Percentiles rank a stretch among this genome's conserved stretches.
Evolutionary conservation across 1,140 invertebrate species (phyloP).

Genomic region (Drosophila ficusphila): DNA sequence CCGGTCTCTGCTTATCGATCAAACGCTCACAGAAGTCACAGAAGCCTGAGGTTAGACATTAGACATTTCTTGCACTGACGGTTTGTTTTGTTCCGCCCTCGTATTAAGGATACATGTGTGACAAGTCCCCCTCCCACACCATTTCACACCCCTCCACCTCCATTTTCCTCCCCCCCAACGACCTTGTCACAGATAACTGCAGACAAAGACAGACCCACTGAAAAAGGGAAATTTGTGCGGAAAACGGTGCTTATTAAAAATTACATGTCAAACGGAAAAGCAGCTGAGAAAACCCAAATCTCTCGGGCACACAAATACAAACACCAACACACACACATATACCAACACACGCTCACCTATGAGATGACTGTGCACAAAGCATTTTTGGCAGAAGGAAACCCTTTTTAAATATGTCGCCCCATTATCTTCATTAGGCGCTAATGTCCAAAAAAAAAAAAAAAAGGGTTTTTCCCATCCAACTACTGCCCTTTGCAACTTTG

Average conservation of each 20-base stretch:
- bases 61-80: constrained; percentile 63
- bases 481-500: constrained; percentile 38
- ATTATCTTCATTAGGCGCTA: constrained; percentile 83
- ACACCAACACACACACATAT: constrained; percentile 12
- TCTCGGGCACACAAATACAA: constrained; percentile 7
- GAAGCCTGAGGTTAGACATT: constrained; percentile 35
- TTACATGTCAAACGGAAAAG: constrained; percentile 73
- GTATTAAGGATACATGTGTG: constrained; percentile 67
- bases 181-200: constrained; percentile 49
- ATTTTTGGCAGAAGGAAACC: constrained; percentile 21
- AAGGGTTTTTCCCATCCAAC: constrained; percentile 28
- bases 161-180: background rate
- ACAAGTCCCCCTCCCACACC: constrained; percentile 34
- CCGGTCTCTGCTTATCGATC: constrained; percentile 52
- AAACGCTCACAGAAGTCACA: constrained; percentile 46
- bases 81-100: constrained; percentile 57
- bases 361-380: constrained; percentile 62
- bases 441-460: constrained; percentile 65
- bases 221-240: constrained; percentile 57
- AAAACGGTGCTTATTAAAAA: constrained; percentile 76
- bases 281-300: constrained; percentile 37
- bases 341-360: constrained; percentile 18
- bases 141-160: background rate
- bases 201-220: constrained; percentile 30
- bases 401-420: constrained; percentile 67